phyloP scores from a whole-genome alignment of 2,113 vertebrate species.

The Spea multiplicata region DNA sequence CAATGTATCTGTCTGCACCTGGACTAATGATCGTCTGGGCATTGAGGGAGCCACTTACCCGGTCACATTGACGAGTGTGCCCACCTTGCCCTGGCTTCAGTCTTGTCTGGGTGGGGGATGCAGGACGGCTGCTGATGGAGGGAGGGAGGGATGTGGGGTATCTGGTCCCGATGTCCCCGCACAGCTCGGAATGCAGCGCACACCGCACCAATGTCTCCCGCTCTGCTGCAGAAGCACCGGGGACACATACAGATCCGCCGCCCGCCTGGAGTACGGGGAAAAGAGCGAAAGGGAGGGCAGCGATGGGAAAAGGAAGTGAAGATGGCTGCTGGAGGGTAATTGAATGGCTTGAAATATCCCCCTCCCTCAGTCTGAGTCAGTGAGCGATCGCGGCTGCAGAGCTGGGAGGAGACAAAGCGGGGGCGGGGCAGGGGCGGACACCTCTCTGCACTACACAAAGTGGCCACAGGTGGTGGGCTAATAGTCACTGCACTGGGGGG shows the following conservation, averaged over 20 bases:
- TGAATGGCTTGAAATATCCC: slow-evolving; percentile 44
- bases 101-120: not conserved
- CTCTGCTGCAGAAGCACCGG: too few relatives aligned
- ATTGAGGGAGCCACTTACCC: slow-evolving; percentile 4
- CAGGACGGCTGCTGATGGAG: not conserved
- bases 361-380: slow-evolving; percentile 16
- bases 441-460: slow-evolving; percentile 1
- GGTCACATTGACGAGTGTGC: not conserved
- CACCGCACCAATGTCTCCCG: not conserved
- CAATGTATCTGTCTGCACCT: not conserved
- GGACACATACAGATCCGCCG: too few relatives aligned
- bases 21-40: not conserved
- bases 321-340: slow-evolving; percentile 41
- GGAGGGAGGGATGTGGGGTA: not conserved
- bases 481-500: not conserved
- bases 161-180: not conserved
- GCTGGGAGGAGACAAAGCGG: slow-evolving; percentile 34
- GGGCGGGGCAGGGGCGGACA: not conserved
- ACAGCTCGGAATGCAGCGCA: not conserved
- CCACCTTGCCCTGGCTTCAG: not conserved
- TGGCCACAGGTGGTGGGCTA: slow-evolving; percentile 7
- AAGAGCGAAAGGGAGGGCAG: not conserved
- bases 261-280: too few relatives aligned
- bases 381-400: slow-evolving; percentile 29
- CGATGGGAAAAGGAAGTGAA: slow-evolving; percentile 38